Conservation (phyloP, 1,140 invertebrate species). For the Aphelinus atriplicis region DNA sequence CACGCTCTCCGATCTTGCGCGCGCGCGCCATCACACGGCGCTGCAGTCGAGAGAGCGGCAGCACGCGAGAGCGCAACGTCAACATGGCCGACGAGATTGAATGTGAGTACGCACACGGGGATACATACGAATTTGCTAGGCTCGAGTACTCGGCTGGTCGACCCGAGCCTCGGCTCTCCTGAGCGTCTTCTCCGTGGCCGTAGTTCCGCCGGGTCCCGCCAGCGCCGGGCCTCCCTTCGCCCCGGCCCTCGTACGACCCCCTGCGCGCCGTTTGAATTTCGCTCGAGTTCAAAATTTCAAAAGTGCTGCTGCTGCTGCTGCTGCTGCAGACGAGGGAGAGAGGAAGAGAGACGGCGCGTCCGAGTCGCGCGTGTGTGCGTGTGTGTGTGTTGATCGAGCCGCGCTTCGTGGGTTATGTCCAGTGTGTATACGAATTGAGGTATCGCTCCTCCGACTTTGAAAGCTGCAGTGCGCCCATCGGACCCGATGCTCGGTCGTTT, state of each 20-base stretch:
- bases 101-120: conserved; percentile 70
- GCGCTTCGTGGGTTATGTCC: background rate
- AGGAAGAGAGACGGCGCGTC: too few species aligned
- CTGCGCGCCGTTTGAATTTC: conserved; percentile 51
- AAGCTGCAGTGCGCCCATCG: conserved; percentile 1
- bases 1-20: too few species aligned
- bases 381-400: too few species aligned
- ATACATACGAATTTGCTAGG: background rate
- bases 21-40: background rate
- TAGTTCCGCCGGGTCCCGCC: background rate
- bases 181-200: background rate
- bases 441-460: background rate
- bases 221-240: too few species aligned
- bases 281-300: conserved; percentile 66
- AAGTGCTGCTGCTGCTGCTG: conserved; percentile 46
- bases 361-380: too few species aligned
- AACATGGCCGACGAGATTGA: conserved; percentile 82
- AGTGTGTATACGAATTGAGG: background rate
- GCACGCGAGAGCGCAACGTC: conserved; percentile 55
- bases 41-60: background rate
- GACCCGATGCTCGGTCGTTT: conserved; percentile 37
- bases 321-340: too few species aligned
- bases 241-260: conserved; percentile 10
- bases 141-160: background rate
- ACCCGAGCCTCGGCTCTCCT: background rate